Evolutionary conservation across 2,113 vertebrate species (phyloP).

Genomic region (Callipepla californica): DNA sequence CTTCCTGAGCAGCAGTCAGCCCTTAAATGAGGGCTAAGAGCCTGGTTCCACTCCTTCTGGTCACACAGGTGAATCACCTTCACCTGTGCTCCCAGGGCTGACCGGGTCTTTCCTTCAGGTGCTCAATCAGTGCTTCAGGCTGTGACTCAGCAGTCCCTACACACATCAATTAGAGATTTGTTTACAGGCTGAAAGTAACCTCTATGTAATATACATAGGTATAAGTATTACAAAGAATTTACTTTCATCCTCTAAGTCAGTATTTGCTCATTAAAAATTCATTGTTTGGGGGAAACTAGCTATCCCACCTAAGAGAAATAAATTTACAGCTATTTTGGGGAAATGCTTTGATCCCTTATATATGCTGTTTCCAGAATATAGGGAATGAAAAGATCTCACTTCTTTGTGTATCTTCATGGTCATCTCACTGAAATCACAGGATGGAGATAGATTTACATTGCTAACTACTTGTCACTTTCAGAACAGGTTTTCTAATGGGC

Average conservation of each 20-base stretch:
- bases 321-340: background rate
- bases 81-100: no score
- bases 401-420: background rate
- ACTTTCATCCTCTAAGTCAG: background rate
- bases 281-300: background rate
- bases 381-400: background rate
- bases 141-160: no score
- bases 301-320: background rate
- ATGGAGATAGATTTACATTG: background rate
- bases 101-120: no score
- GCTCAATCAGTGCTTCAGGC: no score
- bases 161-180: background rate
- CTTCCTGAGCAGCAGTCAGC: no score
- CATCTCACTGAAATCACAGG: background rate
- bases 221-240: accelerated
- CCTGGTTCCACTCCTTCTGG: no score
- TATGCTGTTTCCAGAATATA: background rate
- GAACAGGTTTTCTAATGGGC: background rate
- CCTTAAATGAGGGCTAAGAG: no score
- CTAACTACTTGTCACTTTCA: background rate
- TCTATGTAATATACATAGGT: background rate
- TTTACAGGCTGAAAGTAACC: background rate
- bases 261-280: background rate
- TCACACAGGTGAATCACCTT: no score
- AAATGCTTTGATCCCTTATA: background rate